Evolutionary conservation across 2,888 invertebrate genomes (phyloP), one percentile per base, ranked within the genome.

Genomic region (Drosophila buzzatii): DNA sequence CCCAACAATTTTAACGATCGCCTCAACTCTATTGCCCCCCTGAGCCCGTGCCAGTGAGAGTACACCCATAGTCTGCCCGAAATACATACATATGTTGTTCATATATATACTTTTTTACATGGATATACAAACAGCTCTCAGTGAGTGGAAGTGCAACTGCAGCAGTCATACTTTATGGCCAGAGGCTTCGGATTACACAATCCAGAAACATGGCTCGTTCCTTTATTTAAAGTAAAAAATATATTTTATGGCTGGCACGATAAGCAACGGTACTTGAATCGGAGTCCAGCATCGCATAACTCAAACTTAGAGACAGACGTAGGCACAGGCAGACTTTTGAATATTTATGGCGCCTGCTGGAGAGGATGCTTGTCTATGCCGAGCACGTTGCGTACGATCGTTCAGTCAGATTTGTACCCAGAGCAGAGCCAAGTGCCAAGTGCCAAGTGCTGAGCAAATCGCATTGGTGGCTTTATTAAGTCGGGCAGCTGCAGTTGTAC

Each of bases 261-360:
- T 82, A 84, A 74, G 77, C 82, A 76, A 81, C 81, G 70, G 74
- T 79, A 76, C 67, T 70, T 70, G 71, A 55, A 66, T 68, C 69
- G 31, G 57, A 57, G n/a, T 70, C 56, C 66, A 67, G 64, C 59
- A 52, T 64, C 74, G 82, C 71, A 79, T 79, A 79, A 76, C 64
- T 70, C 79, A 79, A 51, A 59, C 65, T 44, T 58, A 52, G 41
- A 45, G 39, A 18, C 44, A 55, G 70, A 39, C 58, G 33, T 23
- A 61, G 62, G 39, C 47, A 44, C 56, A 63, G 63, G 55, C 62
- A 63, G 44, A 61, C 63, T 65, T 20, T 67, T 76, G 65, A 63
- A 79, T 89, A 85, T 85, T 89, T 85, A 85, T 85, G 89, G 89
- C 85, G 68, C 84, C 75, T 52, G 65, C 51, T 33, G 41, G 77